Conservation (phyloP, 37 sponge, comb jelly and placozoan genomes). For the Diacarnus erythraeanus region DNA sequence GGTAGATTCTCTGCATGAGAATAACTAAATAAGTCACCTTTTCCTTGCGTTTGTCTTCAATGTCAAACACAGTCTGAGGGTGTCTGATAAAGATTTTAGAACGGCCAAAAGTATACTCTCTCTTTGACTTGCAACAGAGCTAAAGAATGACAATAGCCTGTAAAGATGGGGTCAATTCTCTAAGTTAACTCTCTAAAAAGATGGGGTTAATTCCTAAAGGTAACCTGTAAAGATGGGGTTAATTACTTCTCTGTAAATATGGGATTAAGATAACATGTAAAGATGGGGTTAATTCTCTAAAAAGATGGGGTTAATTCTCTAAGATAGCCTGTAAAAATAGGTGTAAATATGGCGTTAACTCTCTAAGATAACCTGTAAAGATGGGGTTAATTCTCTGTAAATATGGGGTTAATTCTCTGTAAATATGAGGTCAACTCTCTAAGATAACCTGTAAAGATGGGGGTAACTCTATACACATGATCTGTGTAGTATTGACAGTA, state of each 20-base stretch:
- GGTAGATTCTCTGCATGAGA: slow-evolving; percentile 64
- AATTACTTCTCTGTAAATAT: too few species aligned
- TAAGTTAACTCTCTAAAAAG: not conserved
- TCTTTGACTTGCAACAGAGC: slow-evolving; percentile 33
- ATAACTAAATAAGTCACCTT: slow-evolving; percentile 65
- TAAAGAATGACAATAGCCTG: not conserved
- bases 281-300: not conserved
- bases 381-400: not conserved
- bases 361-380: not conserved
- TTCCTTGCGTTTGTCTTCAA: slow-evolving; percentile 71
- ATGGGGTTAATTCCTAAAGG: not conserved
- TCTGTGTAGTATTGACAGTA: too few species aligned
- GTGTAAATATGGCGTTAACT: too few species aligned
- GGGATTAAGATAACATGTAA: not conserved
- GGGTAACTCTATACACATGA: not conserved
- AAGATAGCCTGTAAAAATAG: too few species aligned
- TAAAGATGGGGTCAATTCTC: not conserved
- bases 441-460: not conserved
- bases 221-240: too few species aligned
- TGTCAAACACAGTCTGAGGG: slow-evolving; percentile 78
- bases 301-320: not conserved
- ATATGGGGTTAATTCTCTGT: not conserved
- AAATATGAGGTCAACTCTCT: too few species aligned
- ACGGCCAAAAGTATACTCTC: slow-evolving; percentile 70
- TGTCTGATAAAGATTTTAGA: slow-evolving; percentile 84